Conservation (phyloP, 1,140 invertebrate species). For the Dryas iulia region DNA sequence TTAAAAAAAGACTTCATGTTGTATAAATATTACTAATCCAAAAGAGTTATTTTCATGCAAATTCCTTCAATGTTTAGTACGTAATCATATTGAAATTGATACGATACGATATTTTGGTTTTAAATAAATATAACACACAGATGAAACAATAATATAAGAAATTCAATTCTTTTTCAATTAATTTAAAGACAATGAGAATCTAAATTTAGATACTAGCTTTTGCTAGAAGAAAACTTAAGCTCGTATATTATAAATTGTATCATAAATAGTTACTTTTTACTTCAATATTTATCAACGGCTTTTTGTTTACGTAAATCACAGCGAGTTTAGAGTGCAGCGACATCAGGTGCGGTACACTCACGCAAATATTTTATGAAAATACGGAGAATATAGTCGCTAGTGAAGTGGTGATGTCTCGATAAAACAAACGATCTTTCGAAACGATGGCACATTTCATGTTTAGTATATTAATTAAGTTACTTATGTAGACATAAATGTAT, state of each 20-base stretch:
- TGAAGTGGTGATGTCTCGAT: slow-evolving; percentile 36
- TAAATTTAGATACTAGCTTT: too few species aligned
- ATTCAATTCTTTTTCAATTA: too few species aligned
- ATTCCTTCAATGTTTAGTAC: too few species aligned
- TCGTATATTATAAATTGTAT: not conserved
- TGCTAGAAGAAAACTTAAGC: too few species aligned
- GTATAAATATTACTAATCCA: not conserved
- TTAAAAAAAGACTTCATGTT: not conserved
- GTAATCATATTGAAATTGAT: too few species aligned
- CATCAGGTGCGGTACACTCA: slow-evolving; percentile 74
- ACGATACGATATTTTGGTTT: too few species aligned
- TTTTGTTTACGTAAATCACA: slow-evolving; percentile 71
- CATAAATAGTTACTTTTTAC: slow-evolving; percentile 39
- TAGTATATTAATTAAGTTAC: not conserved
- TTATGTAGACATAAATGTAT: too few species aligned
- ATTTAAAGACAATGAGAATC: too few species aligned
- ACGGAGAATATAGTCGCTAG: slow-evolving; percentile 58
- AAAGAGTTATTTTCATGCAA: not conserved
- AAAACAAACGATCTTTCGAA: not conserved
- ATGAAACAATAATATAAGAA: too few species aligned
- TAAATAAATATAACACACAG: too few species aligned
- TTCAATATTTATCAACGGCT: slow-evolving; percentile 59
- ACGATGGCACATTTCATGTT: not conserved
- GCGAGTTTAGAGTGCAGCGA: slow-evolving; percentile 71
- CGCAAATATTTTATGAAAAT: slow-evolving; percentile 79